Conservation (phyloP, 2,888 invertebrate species). For the Eurois occulta region DNA sequence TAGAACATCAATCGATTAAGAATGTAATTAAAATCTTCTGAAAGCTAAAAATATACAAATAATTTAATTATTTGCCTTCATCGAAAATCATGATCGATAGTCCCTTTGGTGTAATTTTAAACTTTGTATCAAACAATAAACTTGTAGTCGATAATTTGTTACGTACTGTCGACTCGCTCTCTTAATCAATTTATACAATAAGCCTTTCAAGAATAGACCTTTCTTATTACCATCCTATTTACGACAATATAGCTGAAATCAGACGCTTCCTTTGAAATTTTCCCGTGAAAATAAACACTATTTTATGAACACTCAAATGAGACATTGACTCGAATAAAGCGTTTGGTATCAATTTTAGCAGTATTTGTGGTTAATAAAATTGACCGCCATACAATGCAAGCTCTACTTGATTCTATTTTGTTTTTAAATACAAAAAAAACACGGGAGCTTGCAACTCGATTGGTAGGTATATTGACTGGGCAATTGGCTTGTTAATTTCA, state of each 20-base stretch:
- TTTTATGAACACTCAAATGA: background rate
- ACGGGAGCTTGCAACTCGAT: background rate
- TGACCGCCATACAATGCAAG: background rate
- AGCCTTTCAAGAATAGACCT: background rate
- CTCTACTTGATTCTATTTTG: background rate
- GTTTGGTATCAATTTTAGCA: background rate
- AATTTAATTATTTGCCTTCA: slow-evolving; percentile 19
- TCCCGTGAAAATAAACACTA: background rate
- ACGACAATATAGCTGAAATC: background rate
- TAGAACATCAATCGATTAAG: slow-evolving; percentile 11
- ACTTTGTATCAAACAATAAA: slow-evolving; percentile 13
- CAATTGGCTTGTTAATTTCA: background rate
- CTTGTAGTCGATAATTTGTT: slow-evolving; percentile 1
- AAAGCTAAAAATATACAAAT: slow-evolving; percentile 10
- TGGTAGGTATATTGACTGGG: background rate
- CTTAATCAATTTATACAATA: background rate
- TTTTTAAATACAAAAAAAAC: background rate
- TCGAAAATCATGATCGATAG: slow-evolving; percentile 3
- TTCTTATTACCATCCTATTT: background rate
- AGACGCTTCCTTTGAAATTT: no score
- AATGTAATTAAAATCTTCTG: background rate
- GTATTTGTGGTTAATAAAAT: background rate
- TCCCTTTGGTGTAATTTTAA: slow-evolving; percentile 27
- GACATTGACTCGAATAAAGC: background rate
- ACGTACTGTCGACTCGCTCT: background rate